Base-by-base conservation (phyloP, 2,797 vertebrate species). In the Clarias laeviceps region DNA sequence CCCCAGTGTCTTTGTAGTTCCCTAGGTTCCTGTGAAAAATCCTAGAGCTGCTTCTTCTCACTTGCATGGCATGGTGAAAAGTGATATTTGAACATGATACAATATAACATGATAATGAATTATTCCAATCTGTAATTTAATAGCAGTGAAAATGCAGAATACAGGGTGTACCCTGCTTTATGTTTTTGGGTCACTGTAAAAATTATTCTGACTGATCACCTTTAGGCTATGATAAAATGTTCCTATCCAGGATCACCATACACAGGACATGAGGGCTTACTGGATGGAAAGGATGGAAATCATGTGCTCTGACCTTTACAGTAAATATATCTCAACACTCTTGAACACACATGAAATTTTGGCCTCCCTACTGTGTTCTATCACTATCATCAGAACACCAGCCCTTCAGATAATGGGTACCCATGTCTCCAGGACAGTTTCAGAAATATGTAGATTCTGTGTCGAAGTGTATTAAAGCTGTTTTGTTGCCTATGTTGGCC, bases 41-140 rank as follows among this genome's bases (percentile, higher is more conserved):
- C 6, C 22, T 45, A n/a, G n/a, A 72, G 2, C 37, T 11, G 20
- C 69, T 17, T 29, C 27, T 74, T 24, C 24, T 54, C 72, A 27
- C 0, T 27, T 54, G 12, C 4, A 50, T n/a, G 70, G 70, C 40
- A 50, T 50, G 24, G 2, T 50, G n/a, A 27, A n/a, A n/a, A 74
- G 70, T 7, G 50, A 73, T 73, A n/a, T 22, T 73, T 29, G 20
- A 3, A n/a, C 5, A 54, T 15, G 24, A 73, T 54, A 54, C 2
- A 72, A 66, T 17, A 66, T 29, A 66, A 14, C 20, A 61, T 8
- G 59, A 32, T 69, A 69, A 50, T 50, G 40, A 50, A 50, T 74
- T 18, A 74, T 74, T 74, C 72, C 45, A 74, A 27, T 54, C 14
- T 74, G 14, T 74, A 54, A 74, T 74, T 74, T 74, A 29, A 29